These are phyloP conservation scores for Clarias laeviceps DNA, from an alignment of 2,797 vertebrate species.

Conservation along the genomic window DNA sequence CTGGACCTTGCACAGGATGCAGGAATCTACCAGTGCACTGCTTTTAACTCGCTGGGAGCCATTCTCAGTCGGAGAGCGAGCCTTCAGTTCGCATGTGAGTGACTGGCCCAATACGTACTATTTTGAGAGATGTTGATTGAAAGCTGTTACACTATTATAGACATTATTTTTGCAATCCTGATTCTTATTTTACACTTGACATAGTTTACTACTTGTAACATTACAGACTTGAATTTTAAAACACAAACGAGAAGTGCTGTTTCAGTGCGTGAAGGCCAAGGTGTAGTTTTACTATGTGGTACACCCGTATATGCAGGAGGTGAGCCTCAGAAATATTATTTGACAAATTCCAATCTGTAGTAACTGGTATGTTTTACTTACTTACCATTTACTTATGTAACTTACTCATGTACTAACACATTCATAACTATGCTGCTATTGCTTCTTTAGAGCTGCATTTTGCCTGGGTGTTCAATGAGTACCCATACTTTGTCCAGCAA, in stretches of 20 bases:
- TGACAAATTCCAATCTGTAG: neutral
- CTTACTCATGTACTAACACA: neutral
- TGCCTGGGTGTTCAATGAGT: slow-evolving; percentile 95
- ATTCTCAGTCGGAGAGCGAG: slow-evolving; percentile 84
- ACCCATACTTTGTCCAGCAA: slow-evolving; percentile 91
- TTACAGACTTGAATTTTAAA: slow-evolving; percentile 87
- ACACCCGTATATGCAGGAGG: slow-evolving; percentile 86
- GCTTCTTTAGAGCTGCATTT: slow-evolving; percentile 81
- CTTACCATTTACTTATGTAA: neutral
- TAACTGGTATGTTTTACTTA: neutral
- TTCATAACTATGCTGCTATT: neutral
- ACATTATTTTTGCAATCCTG: neutral
- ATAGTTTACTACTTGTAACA: slow-evolving; percentile 12
- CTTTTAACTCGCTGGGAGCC: slow-evolving; percentile 81
- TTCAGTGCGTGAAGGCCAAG: slow-evolving; percentile 93
- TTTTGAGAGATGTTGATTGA: neutral
- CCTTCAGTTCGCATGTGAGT: slow-evolving; percentile 88
- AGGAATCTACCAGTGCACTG: slow-evolving; percentile 85
- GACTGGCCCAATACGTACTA: neutral
- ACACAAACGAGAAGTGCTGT: slow-evolving; percentile 85
- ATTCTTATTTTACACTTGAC: neutral
- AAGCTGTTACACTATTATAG: neutral
- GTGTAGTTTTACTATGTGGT: slow-evolving; percentile 91
- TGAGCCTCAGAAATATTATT: slow-evolving; percentile 65
- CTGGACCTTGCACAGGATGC: slow-evolving; percentile 80